These are phyloP conservation scores for Chrysolina americana DNA, from an alignment of 2,888 invertebrate genomes.

Conservation along the genomic window DNA sequence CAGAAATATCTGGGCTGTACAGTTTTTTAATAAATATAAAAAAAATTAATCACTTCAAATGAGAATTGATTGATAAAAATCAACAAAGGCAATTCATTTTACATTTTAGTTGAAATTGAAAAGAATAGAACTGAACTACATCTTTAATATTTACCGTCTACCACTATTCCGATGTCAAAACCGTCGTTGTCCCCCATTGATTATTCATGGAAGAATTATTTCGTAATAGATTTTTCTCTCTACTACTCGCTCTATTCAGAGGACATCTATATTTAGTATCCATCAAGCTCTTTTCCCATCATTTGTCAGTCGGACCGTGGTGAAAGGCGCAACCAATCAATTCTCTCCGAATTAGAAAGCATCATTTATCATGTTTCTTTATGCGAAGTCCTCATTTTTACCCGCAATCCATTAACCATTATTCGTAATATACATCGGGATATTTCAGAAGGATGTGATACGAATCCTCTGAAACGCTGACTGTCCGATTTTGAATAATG, in stretches of 20 bases:
- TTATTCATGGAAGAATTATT: neutral
- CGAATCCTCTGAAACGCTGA: slow-evolving; percentile 2
- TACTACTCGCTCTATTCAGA: neutral
- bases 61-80: too few relatives aligned
- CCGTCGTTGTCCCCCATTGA: neutral
- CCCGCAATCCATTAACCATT: slow-evolving; percentile 24
- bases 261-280: slow-evolving; percentile 34
- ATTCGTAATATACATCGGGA: slow-evolving; percentile 17
- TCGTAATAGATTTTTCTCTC: neutral
- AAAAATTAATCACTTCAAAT: too few relatives aligned
- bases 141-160: too few relatives aligned
- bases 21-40: too few relatives aligned
- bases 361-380: slow-evolving; percentile 37
- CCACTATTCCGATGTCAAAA: too few relatives aligned
- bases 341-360: slow-evolving; percentile 32
- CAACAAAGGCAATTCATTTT: too few relatives aligned
- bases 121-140: too few relatives aligned
- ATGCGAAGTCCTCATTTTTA: slow-evolving; percentile 20
- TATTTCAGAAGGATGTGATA: slow-evolving; percentile 19
- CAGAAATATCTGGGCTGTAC: too few relatives aligned
- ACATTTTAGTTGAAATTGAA: too few relatives aligned
- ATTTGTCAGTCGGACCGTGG: slow-evolving; percentile 31
- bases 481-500: slow-evolving; percentile 23
- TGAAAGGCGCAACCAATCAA: slow-evolving; percentile 35
- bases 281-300: slow-evolving; percentile 33